phyloP scores from a whole-genome alignment of 2,888 invertebrate species.

The Chirona hameri region DNA sequence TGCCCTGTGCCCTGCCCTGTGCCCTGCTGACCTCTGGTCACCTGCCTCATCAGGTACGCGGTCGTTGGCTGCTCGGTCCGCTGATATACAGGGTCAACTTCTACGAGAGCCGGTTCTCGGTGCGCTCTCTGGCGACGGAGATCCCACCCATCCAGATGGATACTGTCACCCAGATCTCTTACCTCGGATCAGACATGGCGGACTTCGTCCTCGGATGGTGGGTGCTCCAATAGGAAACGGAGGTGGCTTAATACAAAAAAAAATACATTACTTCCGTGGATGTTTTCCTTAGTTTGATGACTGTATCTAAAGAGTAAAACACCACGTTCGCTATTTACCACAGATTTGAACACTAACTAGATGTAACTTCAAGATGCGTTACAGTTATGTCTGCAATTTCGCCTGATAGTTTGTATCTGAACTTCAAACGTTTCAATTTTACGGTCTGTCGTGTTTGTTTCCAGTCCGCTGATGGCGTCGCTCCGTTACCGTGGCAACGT shows the following conservation, averaged over 20 bases:
- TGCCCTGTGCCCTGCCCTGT: too few relatives aligned
- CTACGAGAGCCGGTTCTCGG: slow-evolving; percentile 30
- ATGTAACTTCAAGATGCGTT: not conserved
- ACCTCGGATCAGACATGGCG: slow-evolving; percentile 38
- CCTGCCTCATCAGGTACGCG: slow-evolving; percentile 34
- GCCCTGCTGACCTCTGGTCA: too few relatives aligned
- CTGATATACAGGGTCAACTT: slow-evolving; percentile 36
- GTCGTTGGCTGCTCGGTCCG: slow-evolving; percentile 36
- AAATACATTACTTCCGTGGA: too few relatives aligned
- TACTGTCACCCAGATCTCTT: slow-evolving; percentile 37
- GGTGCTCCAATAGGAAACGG: not conserved
- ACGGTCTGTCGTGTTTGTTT: not conserved
- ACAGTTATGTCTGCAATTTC: not conserved
- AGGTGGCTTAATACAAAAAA: too few relatives aligned
- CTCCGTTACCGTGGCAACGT: not conserved
- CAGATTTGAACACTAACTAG: not conserved
- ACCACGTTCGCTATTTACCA: not conserved
- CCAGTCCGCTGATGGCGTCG: not conserved
- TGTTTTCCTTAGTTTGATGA: too few relatives aligned
- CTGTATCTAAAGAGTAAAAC: not conserved
- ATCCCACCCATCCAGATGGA: slow-evolving; percentile 39
- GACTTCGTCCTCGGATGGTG: slow-evolving; percentile 38
- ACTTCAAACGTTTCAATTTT: not conserved
- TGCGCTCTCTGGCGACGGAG: slow-evolving; percentile 35
- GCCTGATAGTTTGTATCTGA: not conserved